These are phyloP conservation scores for Cantharis flavilabris DNA, from an alignment of 2,888 invertebrate genomes.

Conservation along the genomic window DNA sequence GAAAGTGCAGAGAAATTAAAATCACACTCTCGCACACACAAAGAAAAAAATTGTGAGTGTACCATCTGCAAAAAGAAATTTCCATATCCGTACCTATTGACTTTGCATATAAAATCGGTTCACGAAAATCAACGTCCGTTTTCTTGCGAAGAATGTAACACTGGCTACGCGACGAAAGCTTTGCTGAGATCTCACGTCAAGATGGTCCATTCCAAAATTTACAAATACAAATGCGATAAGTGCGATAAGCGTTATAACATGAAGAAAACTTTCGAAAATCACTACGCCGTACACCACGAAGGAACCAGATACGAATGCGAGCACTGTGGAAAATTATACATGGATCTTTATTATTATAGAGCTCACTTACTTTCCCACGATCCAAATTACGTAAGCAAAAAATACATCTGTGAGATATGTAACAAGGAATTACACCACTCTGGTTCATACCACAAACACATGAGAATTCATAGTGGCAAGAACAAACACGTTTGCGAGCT, in stretches of 20 bases:
- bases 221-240: conserved; percentile 40
- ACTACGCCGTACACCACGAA: conserved; percentile 28
- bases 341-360: conserved; percentile 42
- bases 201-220: conserved; percentile 29
- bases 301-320: conserved; percentile 42
- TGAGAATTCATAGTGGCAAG: conserved; percentile 23
- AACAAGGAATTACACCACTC: conserved; percentile 11
- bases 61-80: neutral
- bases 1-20: neutral
- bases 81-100: neutral
- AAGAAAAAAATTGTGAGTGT: neutral
- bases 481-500: conserved; percentile 51
- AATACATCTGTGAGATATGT: conserved; percentile 26
- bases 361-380: conserved; percentile 31
- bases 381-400: conserved; percentile 20
- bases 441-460: conserved; percentile 18
- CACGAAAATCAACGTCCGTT: neutral
- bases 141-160: conserved; percentile 24
- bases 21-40: neutral
- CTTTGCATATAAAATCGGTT: neutral
- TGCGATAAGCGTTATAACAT: conserved; percentile 46
- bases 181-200: conserved; percentile 29
- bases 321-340: conserved; percentile 54
- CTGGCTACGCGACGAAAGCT: conserved; percentile 27
- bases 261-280: conserved; percentile 30